These are phyloP conservation scores for Odontophorus gujanensis DNA, from an alignment of 2,113 vertebrate species.

Conservation along the genomic window DNA sequence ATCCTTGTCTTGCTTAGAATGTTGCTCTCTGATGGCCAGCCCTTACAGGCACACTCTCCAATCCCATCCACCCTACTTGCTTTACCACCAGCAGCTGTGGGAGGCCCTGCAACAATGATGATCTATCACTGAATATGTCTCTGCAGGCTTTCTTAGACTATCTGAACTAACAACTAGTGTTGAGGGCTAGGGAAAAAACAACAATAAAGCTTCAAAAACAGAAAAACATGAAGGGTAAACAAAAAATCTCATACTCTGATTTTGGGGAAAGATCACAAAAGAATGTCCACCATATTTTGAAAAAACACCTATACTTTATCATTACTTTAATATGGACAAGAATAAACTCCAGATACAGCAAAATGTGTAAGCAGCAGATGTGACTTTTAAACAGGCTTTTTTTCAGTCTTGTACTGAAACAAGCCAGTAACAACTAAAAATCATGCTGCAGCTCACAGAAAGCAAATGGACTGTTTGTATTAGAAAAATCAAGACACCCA, in stretches of 20 bases:
- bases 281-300: neutral
- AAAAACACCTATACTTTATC: neutral
- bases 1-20: conserved; percentile 11
- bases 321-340: neutral
- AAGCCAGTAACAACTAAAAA: neutral
- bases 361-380: neutral
- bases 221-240: accelerated
- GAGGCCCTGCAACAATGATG: neutral
- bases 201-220: neutral
- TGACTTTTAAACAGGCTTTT: neutral
- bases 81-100: neutral
- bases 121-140: neutral
- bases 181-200: neutral
- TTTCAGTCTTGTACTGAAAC: neutral
- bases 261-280: neutral
- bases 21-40: conserved; percentile 2
- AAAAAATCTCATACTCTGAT: neutral
- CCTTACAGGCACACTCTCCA: conserved; percentile 30
- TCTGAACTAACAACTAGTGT: neutral
- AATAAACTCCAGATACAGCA: neutral
- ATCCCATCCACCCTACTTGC: neutral
- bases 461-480: conserved; percentile 14
- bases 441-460: neutral
- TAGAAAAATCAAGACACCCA: neutral
- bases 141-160: neutral